A percentile compares a stretch with the other conserved stretches of the same genome.
Conservation (phyloP, 2,888 invertebrate genomes). For the Hemistola chrysoprasaria region DNA sequence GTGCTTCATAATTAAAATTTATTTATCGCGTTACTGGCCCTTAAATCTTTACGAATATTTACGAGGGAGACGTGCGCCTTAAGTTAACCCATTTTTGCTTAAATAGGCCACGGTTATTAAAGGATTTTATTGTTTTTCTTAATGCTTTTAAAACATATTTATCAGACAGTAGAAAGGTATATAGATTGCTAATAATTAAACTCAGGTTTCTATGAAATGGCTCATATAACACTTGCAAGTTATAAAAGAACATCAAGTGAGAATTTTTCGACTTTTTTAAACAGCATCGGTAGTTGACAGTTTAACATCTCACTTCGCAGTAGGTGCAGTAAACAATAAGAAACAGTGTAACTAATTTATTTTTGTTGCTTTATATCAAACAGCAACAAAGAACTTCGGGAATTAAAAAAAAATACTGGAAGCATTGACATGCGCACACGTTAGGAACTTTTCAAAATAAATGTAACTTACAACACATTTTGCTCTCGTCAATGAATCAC, state of each 20-base stretch:
- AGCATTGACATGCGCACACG: neutral
- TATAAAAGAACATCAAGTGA: neutral
- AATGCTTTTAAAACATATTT: too few relatives aligned
- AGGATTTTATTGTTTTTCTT: neutral
- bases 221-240: too few relatives aligned
- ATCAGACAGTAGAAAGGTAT: too few relatives aligned
- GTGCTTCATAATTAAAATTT: constrained; percentile 76
- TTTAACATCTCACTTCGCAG: constrained; percentile 10
- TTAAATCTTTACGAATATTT: constrained; percentile 53
- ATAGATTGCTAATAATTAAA: too few relatives aligned
- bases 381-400: constrained; percentile 4
- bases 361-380: constrained; percentile 3
- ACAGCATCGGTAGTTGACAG: too few relatives aligned
- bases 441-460: constrained; percentile 1
- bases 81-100: constrained; percentile 17
- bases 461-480: neutral
- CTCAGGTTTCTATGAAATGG: too few relatives aligned
- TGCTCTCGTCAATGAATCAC: constrained; percentile 1
- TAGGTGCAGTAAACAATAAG: constrained; percentile 13
- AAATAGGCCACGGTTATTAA: constrained; percentile 5
- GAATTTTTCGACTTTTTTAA: neutral
- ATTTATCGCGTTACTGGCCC: constrained; percentile 69
- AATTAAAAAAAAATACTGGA: neutral
- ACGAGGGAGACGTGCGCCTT: constrained; percentile 31
- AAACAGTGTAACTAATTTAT: constrained; percentile 16